Evolutionary conservation across 1,140 invertebrate genomes (phyloP).

Genomic region (Nebria ingens): DNA sequence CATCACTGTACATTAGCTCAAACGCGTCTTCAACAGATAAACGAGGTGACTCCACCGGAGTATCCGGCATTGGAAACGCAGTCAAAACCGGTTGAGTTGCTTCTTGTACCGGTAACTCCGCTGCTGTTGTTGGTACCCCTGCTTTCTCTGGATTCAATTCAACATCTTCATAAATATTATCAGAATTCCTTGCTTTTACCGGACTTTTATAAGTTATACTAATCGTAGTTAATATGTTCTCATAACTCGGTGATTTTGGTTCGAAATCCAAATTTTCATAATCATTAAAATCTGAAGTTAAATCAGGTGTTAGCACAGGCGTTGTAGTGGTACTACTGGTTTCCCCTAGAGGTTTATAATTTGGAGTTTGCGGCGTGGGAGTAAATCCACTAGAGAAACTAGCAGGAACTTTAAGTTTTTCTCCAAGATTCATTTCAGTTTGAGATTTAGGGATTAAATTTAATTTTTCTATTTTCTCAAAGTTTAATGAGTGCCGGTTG

Average conservation of each 20-base stretch:
- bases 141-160: conserved; percentile 40
- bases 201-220: conserved; percentile 50
- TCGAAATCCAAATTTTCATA: conserved; percentile 34
- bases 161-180: conserved; percentile 43
- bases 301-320: conserved; percentile 13
- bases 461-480: conserved; percentile 19
- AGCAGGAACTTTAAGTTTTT: neutral
- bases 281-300: conserved; percentile 32
- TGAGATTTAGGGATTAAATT: conserved; percentile 24
- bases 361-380: conserved; percentile 27
- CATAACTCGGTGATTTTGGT: conserved; percentile 34
- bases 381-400: conserved; percentile 7
- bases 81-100: conserved; percentile 37
- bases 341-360: conserved; percentile 27
- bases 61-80: neutral
- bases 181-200: conserved; percentile 19
- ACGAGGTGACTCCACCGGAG: neutral
- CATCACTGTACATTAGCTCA: too few relatives aligned
- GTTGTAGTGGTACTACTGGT: conserved; percentile 28
- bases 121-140: conserved; percentile 38
- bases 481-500: conserved; percentile 26
- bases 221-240: conserved; percentile 44
- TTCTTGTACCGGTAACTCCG: conserved; percentile 41
- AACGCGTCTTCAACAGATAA: neutral
- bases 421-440: conserved; percentile 24